phyloP scores from a whole-genome alignment of 2,113 vertebrate genomes.

The Cyphomyrus discorhynchus region DNA sequence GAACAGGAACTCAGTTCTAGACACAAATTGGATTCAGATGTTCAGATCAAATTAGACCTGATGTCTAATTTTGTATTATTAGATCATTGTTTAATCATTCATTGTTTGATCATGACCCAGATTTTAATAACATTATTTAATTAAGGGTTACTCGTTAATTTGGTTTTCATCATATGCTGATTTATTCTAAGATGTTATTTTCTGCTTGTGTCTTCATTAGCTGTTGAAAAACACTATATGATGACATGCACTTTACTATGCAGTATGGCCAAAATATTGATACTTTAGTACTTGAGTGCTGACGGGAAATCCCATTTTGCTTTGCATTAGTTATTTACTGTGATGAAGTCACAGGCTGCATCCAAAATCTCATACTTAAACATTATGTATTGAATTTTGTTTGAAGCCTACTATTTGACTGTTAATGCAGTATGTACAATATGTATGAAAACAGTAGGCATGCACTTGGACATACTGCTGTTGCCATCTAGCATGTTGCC shows the following conservation, averaged over 20 bases:
- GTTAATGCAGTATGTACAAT: not conserved
- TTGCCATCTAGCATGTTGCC: too few species aligned
- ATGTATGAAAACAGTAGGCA: not conserved
- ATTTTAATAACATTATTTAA: constrained; percentile 6
- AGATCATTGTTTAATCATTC: constrained; percentile 2
- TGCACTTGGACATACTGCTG: too few species aligned
- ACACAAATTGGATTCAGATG: constrained; percentile 2
- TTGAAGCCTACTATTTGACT: not conserved
- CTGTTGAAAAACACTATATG: not conserved
- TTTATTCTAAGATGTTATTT: not conserved
- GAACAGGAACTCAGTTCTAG: not conserved
- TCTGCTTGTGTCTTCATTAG: not conserved
- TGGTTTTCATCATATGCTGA: not conserved
- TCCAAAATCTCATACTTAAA: not conserved
- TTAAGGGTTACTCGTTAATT: not conserved
- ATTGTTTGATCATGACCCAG: constrained; percentile 3
- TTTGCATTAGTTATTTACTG: not conserved
- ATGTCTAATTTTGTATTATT: constrained; percentile 10
- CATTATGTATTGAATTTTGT: not conserved
- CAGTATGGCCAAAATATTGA: not conserved
- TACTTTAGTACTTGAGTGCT: not conserved
- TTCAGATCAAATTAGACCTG: constrained; percentile 1
- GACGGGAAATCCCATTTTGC: not conserved
- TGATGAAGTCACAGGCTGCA: not conserved
- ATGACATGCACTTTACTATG: not conserved